phyloP scores from a whole-genome alignment of 2,113 vertebrate species.

The Jaculus jaculus region DNA sequence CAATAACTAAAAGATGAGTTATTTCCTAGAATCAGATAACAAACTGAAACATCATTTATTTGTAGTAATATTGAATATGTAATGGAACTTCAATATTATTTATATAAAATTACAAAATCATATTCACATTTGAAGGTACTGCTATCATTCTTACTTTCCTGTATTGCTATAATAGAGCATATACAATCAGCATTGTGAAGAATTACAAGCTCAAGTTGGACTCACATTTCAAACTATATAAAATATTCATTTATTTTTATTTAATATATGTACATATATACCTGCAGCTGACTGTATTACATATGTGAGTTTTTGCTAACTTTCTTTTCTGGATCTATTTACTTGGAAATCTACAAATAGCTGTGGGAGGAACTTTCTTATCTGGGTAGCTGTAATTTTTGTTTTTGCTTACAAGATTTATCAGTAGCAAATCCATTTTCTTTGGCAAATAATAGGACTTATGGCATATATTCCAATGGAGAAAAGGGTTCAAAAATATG shows the following conservation, averaged over 20 bases:
- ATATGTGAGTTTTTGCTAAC: constrained; percentile 77
- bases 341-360: constrained; percentile 74
- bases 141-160: not conserved
- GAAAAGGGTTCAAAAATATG: constrained; percentile 4
- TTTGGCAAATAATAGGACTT: constrained; percentile 66
- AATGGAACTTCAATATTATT: constrained; percentile 56
- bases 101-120: constrained; percentile 55
- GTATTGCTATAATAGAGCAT: constrained; percentile 17
- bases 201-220: constrained; percentile 39
- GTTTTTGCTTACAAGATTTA: constrained; percentile 71
- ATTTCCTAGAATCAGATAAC: not conserved
- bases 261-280: constrained; percentile 62
- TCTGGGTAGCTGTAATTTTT: constrained; percentile 66
- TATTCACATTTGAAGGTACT: constrained; percentile 22
- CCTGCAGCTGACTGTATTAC: constrained; percentile 72
- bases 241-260: constrained; percentile 45
- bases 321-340: constrained; percentile 74
- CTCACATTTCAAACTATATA: constrained; percentile 45
- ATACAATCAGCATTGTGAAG: constrained; percentile 50
- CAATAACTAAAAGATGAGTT: not conserved
- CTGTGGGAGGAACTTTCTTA: constrained; percentile 64
- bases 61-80: constrained; percentile 42
- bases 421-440: constrained; percentile 75
- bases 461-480: constrained; percentile 34
- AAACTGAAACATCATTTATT: constrained; percentile 34